Conservation (phyloP, 2,797 vertebrate species). For the Rhadinocentrus ornatus region DNA sequence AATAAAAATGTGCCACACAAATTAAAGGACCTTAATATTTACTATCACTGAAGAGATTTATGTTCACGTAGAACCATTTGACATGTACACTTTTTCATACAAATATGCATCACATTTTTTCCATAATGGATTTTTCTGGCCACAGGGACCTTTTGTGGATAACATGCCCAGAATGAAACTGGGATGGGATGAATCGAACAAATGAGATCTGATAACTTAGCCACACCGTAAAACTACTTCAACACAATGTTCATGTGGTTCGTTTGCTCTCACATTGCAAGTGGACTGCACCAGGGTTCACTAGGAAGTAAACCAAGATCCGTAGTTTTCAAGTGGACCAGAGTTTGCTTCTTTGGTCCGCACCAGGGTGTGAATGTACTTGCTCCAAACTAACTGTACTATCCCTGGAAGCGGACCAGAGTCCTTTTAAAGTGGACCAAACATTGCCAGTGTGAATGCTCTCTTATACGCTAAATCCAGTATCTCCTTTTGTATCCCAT, state of each 20-base stretch:
- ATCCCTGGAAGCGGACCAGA: no score
- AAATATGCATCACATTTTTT: slow-evolving; percentile 12
- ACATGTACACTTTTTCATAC: neutral
- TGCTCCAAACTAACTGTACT: no score
- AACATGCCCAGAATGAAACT: neutral
- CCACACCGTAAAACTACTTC: neutral
- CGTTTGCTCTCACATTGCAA: no score
- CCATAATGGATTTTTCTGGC: slow-evolving; percentile 11
- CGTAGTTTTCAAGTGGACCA: no score
- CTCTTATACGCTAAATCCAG: no score
- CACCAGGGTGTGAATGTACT: no score
- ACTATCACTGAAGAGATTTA: slow-evolving; percentile 3
- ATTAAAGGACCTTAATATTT: slow-evolving; percentile 2
- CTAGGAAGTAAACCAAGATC: no score
- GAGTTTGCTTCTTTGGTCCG: no score
- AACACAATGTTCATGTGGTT: neutral
- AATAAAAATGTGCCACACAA: slow-evolving; percentile 1
- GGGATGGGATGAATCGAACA: neutral
- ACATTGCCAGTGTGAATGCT: no score
- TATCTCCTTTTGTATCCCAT: no score
- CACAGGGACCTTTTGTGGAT: neutral
- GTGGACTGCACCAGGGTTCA: no score
- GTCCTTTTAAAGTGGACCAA: no score
- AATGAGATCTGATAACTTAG: neutral
- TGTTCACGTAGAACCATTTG: neutral